Evolutionary conservation across 2,113 vertebrate species (phyloP).

Genomic region (Mystacornis crossleyi): DNA sequence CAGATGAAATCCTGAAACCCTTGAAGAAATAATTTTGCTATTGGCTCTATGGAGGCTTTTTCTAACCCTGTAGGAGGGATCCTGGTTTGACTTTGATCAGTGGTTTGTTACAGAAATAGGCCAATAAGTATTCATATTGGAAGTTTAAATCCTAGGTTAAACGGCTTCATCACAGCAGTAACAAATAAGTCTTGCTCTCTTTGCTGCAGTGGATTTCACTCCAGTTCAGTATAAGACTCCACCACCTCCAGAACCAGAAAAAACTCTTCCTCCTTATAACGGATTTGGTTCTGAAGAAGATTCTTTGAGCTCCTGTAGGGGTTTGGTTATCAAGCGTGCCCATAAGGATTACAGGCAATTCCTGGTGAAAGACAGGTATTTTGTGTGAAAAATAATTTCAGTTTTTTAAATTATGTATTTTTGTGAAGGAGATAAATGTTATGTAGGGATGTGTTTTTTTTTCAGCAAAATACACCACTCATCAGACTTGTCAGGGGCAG

Average conservation of each 20-base stretch:
- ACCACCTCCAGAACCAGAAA: conserved; percentile 68
- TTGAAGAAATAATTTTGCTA: not conserved
- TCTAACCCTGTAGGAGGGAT: not conserved
- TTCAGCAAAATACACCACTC: not conserved
- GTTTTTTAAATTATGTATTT: not conserved
- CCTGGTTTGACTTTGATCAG: not conserved
- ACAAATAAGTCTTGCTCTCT: conserved; percentile 47
- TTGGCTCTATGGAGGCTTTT: not conserved
- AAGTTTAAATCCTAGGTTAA: conserved; percentile 58
- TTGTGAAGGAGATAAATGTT: not conserved
- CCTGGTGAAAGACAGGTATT: conserved; percentile 89
- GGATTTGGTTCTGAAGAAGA: conserved; percentile 96
- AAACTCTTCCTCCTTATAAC: conserved; percentile 84
- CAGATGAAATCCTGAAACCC: not conserved
- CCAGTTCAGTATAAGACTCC: conserved; percentile 78
- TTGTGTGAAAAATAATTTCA: not conserved
- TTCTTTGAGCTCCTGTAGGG: conserved; percentile 83
- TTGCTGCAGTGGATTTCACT: conserved; percentile 85
- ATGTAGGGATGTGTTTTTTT: not conserved
- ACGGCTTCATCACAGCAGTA: conserved; percentile 38
- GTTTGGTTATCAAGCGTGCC: conserved; percentile 75
- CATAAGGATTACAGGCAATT: conserved; percentile 82
- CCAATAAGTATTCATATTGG: conserved; percentile 9
- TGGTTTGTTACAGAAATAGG: not conserved
- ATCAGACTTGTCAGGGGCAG: not conserved